Conservation (phyloP, 2,888 invertebrate species). For the Margaritifera margaritifera region DNA sequence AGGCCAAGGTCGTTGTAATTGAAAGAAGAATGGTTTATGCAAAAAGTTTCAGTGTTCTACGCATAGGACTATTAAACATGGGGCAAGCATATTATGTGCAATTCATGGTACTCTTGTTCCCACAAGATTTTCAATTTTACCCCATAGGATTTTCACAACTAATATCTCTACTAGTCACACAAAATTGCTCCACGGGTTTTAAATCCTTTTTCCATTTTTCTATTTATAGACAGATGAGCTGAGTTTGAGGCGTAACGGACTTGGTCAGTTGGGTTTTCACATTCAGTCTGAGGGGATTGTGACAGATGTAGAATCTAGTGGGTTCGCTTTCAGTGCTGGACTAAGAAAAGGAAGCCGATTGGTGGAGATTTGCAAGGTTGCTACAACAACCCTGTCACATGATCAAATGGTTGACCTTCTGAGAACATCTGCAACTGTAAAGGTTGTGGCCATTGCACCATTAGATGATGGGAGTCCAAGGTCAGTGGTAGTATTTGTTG, state of each 20-base stretch:
- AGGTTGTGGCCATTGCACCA: conserved; percentile 87
- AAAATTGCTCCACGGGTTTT: not conserved
- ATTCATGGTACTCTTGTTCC: too few relatives aligned
- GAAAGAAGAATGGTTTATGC: too few relatives aligned
- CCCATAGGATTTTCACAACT: too few relatives aligned
- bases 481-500: conserved; percentile 33
- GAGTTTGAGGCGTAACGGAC: conserved; percentile 84
- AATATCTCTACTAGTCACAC: too few relatives aligned
- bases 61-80: too few relatives aligned
- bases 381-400: conserved; percentile 89
- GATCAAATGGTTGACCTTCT: conserved; percentile 94
- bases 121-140: too few relatives aligned
- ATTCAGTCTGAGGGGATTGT: conserved; percentile 95
- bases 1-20: too few relatives aligned
- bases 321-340: conserved; percentile 81
- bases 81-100: too few relatives aligned
- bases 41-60: too few relatives aligned
- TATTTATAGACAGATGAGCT: conserved; percentile 81
- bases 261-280: conserved; percentile 85
- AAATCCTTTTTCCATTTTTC: not conserved
- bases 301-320: conserved; percentile 87
- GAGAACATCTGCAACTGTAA: conserved; percentile 90
- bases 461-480: conserved; percentile 81
- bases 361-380: conserved; percentile 92
- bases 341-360: conserved; percentile 90